phyloP scores from a whole-genome alignment of 1,140 invertebrate species.

The Papilio polyxenes region DNA sequence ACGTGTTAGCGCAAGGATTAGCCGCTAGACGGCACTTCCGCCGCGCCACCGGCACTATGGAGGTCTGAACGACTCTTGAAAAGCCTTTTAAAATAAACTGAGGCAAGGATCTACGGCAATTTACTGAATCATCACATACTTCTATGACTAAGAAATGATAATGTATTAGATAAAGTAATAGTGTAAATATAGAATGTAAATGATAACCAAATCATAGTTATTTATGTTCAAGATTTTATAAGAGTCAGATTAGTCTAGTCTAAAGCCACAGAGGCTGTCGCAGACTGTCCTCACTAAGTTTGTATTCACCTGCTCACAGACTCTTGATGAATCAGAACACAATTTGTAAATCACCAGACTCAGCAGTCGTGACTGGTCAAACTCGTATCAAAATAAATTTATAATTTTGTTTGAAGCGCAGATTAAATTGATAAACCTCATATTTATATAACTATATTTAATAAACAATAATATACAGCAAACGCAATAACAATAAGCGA shows the following conservation, averaged over 20 bases:
- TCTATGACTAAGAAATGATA: neutral
- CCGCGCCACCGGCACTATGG: neutral
- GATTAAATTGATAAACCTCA: neutral
- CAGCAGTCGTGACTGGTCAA: neutral
- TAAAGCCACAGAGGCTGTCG: neutral
- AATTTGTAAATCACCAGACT: neutral
- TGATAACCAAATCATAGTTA: too few relatives aligned
- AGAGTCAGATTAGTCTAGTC: too few relatives aligned
- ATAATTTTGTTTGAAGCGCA: neutral
- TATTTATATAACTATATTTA: neutral
- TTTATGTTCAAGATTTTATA: too few relatives aligned
- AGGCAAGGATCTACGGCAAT: neutral
- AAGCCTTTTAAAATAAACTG: neutral
- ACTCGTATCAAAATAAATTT: neutral
- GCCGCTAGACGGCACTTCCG: constrained; percentile 11
- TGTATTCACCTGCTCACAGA: neutral
- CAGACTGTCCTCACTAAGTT: neutral
- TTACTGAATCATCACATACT: neutral
- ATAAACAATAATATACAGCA: neutral
- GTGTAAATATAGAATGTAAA: too few relatives aligned
- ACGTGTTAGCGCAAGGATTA: neutral
- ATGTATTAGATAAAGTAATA: too few relatives aligned
- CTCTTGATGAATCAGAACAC: neutral
- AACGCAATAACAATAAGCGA: neutral
- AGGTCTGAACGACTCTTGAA: neutral